Evolutionary conservation across 2,113 vertebrate genomes (phyloP).

Genomic region (Chitala chitala): DNA sequence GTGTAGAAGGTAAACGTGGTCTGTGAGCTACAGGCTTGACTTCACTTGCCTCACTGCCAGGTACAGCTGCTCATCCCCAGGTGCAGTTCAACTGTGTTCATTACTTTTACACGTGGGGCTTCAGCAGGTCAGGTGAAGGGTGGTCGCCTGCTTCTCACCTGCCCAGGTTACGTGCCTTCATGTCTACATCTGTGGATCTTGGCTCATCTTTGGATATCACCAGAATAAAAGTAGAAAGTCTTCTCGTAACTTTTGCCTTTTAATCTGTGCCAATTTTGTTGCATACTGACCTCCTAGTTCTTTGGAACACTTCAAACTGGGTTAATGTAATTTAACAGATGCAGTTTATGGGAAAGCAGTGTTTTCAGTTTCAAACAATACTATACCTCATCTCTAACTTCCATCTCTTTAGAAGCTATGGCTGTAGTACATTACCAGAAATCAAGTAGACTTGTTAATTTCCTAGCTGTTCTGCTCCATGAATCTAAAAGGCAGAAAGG

Average conservation of each 20-base stretch:
- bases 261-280: too few relatives aligned
- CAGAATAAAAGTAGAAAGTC: conserved; percentile 67
- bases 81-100: not conserved
- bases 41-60: not conserved
- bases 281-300: too few relatives aligned
- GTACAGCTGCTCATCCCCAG: not conserved
- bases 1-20: too few relatives aligned
- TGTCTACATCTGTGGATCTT: conserved; percentile 66
- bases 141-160: not conserved
- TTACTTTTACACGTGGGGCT: not conserved
- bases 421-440: too few relatives aligned
- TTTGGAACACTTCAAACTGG: not conserved
- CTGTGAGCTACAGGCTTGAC: not conserved
- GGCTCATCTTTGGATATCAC: conserved; percentile 57
- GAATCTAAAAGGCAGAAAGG: too few relatives aligned
- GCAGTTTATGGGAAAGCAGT: not conserved
- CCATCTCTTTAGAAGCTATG: too few relatives aligned
- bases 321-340: not conserved
- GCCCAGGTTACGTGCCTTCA: conserved; percentile 82
- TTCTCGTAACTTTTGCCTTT: conserved; percentile 36
- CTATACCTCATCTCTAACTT: too few relatives aligned
- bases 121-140: not conserved
- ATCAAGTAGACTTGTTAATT: too few relatives aligned
- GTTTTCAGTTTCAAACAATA: not conserved
- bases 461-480: too few relatives aligned